phyloP scores from a whole-genome alignment of 1,140 invertebrate genomes.

The Bombus ignitus region DNA sequence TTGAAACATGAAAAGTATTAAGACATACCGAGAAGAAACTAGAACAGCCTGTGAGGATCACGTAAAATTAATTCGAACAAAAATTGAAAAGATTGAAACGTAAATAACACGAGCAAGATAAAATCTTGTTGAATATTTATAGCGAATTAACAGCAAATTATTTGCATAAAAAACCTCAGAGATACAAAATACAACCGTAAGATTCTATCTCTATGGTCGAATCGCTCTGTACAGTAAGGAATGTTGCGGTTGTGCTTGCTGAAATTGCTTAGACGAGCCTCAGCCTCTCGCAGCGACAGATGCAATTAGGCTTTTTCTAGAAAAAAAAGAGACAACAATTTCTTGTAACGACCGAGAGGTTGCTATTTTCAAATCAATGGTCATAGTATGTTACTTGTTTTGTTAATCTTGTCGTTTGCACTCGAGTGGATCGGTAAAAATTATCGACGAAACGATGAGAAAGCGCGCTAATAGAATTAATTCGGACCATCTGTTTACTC shows the following conservation, averaged over 20 bases:
- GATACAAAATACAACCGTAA: background rate
- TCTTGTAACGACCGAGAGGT: background rate
- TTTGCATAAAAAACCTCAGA: background rate
- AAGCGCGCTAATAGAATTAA: slow-evolving; percentile 37
- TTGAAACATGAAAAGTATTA: background rate
- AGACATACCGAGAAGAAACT: no score
- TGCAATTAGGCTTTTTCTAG: background rate
- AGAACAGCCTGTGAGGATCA: no score
- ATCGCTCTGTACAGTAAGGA: background rate
- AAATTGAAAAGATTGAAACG: no score
- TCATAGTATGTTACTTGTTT: background rate
- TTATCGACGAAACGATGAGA: slow-evolving; percentile 24
- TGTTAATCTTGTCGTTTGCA: background rate
- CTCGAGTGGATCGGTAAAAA: background rate
- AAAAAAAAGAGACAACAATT: background rate
- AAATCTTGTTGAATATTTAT: background rate
- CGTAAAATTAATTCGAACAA: no score
- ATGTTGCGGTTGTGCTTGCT: slow-evolving; percentile 8
- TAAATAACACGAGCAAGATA: background rate
- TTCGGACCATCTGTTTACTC: slow-evolving; percentile 31
- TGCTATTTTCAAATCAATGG: slow-evolving; percentile 6
- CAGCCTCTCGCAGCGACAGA: background rate
- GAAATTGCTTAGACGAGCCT: slow-evolving; percentile 9
- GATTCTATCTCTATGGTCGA: background rate
- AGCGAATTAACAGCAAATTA: background rate